Base-by-base conservation (phyloP, 2,888 invertebrate genomes). In the Megastigmus dorsalis region DNA sequence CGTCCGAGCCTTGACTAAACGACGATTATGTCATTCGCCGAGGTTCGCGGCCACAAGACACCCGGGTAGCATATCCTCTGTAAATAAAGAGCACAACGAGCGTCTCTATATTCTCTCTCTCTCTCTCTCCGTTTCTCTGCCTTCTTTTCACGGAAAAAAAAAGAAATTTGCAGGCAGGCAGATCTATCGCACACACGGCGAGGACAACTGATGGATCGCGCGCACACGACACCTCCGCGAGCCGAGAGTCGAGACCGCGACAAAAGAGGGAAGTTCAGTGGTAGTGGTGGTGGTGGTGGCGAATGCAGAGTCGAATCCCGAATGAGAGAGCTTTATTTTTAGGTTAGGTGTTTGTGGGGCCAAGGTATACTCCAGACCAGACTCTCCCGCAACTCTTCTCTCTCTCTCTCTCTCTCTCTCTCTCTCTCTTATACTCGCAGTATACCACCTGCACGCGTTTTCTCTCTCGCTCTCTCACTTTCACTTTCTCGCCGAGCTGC, bases 401-500 rank as follows among this genome's bases (percentile, higher is more conserved):
- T 84, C 84, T 41, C 20, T 67, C 65, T 57, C 65, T 41, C 59
- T 63, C 45, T 62, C 67, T 57, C 45, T 33, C 60, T 65, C 59
- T 69, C 38, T 70, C 55, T 45, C 63, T 15, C 66, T 33, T 36
- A n/a, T n/a, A n/a, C n/a, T n/a, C n/a, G n/a, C n/a, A n/a, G n/a
- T n/a, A n/a, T n/a, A n/a, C n/a, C n/a, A n/a, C n/a, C n/a, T n/a
- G n/a, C n/a, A n/a, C n/a, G n/a, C n/a, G n/a, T n/a, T n/a, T n/a
- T n/a, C n/a, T n/a, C n/a, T 65, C 45, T 36, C 43, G n/a, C 48
- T 30, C 9, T 57, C 67, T 57, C 57, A 77, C 82, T 83, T 81
- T 83, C 82, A 83, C 81, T 81, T 80, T 78, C 78, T 79, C 74
- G 75, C 77, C 72, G 63, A 63, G 66, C 60, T 66, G 57, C n/a